Conservation (phyloP, 2,797 vertebrate species). For the Lagocephalus sceleratus region DNA sequence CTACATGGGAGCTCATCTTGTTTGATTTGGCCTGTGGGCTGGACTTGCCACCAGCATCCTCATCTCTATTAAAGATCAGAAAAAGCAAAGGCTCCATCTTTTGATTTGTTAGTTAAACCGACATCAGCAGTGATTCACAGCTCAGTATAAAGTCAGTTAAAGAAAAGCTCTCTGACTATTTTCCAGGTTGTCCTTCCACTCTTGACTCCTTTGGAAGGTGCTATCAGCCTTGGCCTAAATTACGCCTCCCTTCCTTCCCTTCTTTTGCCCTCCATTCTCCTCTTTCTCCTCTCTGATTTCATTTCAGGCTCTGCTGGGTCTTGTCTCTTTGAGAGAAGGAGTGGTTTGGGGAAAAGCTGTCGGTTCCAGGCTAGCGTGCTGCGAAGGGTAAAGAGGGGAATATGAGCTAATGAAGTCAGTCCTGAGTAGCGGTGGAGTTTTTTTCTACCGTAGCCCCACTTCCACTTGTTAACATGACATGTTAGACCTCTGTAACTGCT, state of each 20-base stretch:
- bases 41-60: background rate
- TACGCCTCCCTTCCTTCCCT: conserved; percentile 10
- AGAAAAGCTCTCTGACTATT: conserved; percentile 27
- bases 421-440: conserved; percentile 36
- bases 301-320: conserved; percentile 46
- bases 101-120: conserved; percentile 42
- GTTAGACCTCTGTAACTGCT: conserved; percentile 36
- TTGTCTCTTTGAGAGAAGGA: conserved; percentile 35
- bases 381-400: conserved; percentile 43
- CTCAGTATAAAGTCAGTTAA: conserved; percentile 39
- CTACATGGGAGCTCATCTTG: background rate
- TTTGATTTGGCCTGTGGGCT: background rate
- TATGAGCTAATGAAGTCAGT: conserved; percentile 56
- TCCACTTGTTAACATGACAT: conserved; percentile 53
- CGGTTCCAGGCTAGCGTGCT: conserved; percentile 39
- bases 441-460: conserved; percentile 22
- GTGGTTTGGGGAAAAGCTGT: conserved; percentile 42
- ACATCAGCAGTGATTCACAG: conserved; percentile 32
- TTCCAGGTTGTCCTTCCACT: conserved; percentile 30
- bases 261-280: conserved; percentile 7
- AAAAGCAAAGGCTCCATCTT: conserved; percentile 24
- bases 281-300: conserved; percentile 39
- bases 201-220: conserved; percentile 9
- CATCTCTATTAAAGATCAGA: conserved; percentile 23
- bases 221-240: conserved; percentile 61